A percentile compares a stretch with the other conserved stretches of the same genome.
phyloP scores from a whole-genome alignment of 2,888 invertebrate species.

The Stenodera caucasica region DNA sequence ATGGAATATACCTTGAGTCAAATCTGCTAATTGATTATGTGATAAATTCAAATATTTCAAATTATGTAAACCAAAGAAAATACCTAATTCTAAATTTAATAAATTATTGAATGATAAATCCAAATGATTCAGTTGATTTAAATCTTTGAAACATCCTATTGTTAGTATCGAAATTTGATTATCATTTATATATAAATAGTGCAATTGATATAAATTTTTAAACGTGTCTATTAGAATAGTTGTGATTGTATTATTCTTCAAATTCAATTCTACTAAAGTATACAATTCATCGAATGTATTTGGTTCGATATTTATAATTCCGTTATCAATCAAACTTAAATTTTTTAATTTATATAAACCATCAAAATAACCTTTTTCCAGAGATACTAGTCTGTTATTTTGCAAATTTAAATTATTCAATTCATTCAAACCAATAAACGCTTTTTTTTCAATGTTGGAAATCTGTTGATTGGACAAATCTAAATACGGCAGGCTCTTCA shows the following conservation, averaged over 20 bases:
- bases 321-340: conserved; percentile 8
- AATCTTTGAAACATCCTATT: neutral
- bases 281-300: neutral
- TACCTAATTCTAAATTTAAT: neutral
- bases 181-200: neutral
- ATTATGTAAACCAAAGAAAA: neutral
- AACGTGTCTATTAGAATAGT: neutral
- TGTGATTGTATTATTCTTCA: conserved; percentile 8
- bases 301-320: neutral
- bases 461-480: neutral
- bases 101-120: neutral
- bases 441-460: neutral
- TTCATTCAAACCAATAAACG: neutral
- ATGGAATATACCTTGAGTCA: neutral
- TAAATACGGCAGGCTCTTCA: neutral
- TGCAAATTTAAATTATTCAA: conserved; percentile 7
- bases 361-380: neutral
- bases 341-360: neutral
- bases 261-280: conserved; percentile 1
- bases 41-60: neutral
- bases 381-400: conserved; percentile 2
- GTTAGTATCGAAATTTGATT: neutral
- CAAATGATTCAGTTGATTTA: neutral
- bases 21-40: neutral
- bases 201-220: neutral